phyloP scores from a whole-genome alignment of 2,888 invertebrate genomes.

The Atrina japonica region DNA sequence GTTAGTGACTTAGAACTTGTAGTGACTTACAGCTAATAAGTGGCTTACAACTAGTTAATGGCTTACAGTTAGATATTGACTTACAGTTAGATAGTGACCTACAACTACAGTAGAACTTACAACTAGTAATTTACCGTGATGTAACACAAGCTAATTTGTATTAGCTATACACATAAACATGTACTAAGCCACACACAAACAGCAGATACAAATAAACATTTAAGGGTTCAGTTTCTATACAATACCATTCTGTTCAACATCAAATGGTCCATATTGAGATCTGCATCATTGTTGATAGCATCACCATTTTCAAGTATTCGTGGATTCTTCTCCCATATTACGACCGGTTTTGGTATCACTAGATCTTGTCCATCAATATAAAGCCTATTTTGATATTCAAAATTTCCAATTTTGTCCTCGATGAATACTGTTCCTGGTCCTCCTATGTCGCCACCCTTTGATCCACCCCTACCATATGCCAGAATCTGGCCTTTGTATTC shows the following conservation, averaged over 20 bases:
- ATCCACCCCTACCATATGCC: constrained; percentile 57
- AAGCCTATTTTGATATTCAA: constrained; percentile 53
- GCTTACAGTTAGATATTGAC: no score
- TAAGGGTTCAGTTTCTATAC: no score
- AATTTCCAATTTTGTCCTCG: constrained; percentile 55
- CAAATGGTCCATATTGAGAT: constrained; percentile 67
- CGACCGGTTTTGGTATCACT: constrained; percentile 59
- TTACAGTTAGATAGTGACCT: no score
- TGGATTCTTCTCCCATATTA: constrained; percentile 61
- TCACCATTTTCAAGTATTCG: constrained; percentile 45
- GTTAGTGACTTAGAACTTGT: no score
- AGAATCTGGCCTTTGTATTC: constrained; percentile 59
- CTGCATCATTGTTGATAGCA: constrained; percentile 54
- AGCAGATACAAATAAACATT: no score
- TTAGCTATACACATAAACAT: no score
- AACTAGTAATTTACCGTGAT: no score
- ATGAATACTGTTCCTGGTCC: constrained; percentile 71
- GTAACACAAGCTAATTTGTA: no score
- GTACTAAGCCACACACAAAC: no score
- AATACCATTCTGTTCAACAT: constrained; percentile 63
- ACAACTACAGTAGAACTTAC: no score
- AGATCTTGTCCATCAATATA: constrained; percentile 64
- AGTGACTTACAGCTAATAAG: no score
- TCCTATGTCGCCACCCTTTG: constrained; percentile 57
- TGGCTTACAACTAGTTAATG: no score